Percentiles rank a stretch among this genome's conserved stretches.
Evolutionary conservation across 2,113 vertebrate species (phyloP).

Genomic region (Microtus pennsylvanicus): DNA sequence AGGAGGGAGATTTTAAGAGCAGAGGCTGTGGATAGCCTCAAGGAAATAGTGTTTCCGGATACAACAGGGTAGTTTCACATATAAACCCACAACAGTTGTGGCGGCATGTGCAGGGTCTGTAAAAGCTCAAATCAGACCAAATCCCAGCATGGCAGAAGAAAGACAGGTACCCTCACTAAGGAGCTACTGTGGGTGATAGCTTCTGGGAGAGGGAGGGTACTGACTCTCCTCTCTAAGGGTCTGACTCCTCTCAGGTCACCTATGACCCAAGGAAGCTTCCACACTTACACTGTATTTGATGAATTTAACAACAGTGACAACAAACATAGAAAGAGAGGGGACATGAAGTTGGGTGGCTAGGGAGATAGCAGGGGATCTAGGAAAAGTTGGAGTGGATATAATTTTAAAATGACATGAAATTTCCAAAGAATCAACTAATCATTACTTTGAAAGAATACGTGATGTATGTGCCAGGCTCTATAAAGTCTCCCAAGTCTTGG

Average conservation of each 20-base stretch:
- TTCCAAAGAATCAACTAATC: neutral
- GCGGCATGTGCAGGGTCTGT: neutral
- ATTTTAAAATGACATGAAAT: neutral
- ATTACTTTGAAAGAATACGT: neutral
- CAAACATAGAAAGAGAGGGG: neutral
- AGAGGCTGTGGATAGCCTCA: neutral
- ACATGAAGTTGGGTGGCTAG: neutral
- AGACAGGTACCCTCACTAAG: neutral
- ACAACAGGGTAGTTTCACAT: neutral
- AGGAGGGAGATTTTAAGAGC: neutral
- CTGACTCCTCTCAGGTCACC: neutral
- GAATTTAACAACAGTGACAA: neutral
- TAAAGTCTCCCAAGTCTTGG: neutral
- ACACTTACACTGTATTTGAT: neutral
- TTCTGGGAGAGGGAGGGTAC: neutral
- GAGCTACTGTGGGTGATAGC: neutral
- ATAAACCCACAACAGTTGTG: neutral
- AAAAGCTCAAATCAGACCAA: neutral
- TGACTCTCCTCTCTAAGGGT: neutral
- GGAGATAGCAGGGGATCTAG: no score
- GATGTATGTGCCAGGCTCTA: neutral
- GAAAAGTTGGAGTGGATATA: neutral
- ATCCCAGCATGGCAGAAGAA: neutral
- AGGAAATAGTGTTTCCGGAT: neutral
- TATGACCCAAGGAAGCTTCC: no score